Conservation (phyloP, 1,140 invertebrate genomes). For the Calliopsis andreniformis region DNA sequence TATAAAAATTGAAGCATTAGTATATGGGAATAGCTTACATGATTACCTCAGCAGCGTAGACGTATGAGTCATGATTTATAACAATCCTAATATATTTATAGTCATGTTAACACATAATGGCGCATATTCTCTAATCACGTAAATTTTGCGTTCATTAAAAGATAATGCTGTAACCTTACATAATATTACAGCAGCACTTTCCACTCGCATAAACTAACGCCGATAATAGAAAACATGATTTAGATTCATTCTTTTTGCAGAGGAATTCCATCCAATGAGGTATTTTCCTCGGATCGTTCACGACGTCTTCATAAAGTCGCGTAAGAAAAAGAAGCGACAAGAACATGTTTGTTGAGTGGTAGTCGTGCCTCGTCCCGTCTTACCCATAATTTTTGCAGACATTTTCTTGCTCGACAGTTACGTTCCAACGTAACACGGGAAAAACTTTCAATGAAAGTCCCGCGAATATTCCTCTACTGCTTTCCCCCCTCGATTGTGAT, state of each 20-base stretch:
- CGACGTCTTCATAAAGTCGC: no score
- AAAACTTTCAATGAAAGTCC: conserved; percentile 52
- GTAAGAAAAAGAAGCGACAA: not conserved
- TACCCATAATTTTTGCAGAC: not conserved
- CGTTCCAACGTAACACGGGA: not conserved
- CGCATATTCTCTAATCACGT: not conserved
- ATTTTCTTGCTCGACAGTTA: not conserved
- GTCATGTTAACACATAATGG: not conserved
- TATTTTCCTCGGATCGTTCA: not conserved
- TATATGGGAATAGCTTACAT: no score
- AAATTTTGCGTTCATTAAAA: conserved; percentile 14
- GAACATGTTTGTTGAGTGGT: not conserved
- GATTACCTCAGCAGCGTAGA: no score
- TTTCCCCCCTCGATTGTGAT: conserved; percentile 30
- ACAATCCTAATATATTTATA: no score
- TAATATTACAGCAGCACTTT: conserved; percentile 7
- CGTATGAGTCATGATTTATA: conserved; percentile 1
- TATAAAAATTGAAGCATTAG: no score
- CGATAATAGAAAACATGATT: not conserved
- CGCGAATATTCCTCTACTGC: not conserved
- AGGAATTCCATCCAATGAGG: not conserved
- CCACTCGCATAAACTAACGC: not conserved
- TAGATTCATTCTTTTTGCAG: not conserved
- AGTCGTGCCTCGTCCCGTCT: not conserved
- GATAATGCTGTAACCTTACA: conserved; percentile 31